phyloP scores from a whole-genome alignment of 2,888 invertebrate genomes.

The Pristionchus entomophagus region DNA sequence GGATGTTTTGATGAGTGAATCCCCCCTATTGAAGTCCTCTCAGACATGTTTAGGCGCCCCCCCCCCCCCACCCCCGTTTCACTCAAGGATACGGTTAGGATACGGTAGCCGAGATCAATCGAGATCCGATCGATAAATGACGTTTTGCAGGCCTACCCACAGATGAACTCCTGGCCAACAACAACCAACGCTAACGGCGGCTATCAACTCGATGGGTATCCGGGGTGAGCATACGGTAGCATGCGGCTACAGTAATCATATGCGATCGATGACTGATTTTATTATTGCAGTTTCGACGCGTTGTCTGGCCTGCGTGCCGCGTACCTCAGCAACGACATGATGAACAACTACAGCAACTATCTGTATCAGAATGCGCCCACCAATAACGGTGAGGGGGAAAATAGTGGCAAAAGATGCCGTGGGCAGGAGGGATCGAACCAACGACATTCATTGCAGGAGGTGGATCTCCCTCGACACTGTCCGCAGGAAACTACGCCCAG shows the following conservation, averaged over 20 bases:
- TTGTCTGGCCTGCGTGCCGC: too few species aligned
- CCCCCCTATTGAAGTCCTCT: conserved; percentile 1
- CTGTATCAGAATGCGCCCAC: neutral
- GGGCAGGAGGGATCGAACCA: neutral
- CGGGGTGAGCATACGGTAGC: conserved; percentile 15
- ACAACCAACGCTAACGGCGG: neutral
- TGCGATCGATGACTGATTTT: conserved; percentile 6
- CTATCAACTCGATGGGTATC: neutral
- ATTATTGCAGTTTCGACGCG: neutral
- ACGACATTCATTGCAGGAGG: neutral
- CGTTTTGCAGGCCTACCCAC: neutral
- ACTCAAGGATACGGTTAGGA: neutral
- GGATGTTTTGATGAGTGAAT: neutral
- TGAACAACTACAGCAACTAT: neutral
- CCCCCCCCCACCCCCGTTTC: neutral
- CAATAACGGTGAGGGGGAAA: neutral
- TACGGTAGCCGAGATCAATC: neutral
- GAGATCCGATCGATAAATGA: neutral
- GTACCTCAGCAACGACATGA: conserved; percentile 30
- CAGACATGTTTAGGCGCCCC: neutral
- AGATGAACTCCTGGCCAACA: conserved; percentile 16
- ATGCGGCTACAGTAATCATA: neutral
- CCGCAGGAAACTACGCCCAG: neutral
- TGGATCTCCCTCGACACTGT: neutral
- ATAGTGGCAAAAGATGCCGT: neutral